Percentiles rank a stretch among this genome's conserved stretches.
Conservation (phyloP, 2,113 vertebrate species). For the Anarhynchus alexandrinus region DNA sequence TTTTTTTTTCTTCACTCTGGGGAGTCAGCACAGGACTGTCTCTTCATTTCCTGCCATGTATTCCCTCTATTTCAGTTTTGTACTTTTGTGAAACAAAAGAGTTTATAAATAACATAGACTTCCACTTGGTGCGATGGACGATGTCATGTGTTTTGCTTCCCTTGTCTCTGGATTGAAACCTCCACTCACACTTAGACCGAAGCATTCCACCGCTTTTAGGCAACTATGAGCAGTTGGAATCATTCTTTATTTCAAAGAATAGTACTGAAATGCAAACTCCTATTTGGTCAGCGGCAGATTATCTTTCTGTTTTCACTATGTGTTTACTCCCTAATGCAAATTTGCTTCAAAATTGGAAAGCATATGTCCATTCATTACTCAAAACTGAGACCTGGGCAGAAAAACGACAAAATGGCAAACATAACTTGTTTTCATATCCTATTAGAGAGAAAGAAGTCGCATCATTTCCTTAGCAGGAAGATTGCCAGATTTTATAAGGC, state of each 20-base stretch:
- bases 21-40: not conserved
- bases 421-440: not conserved
- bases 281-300: not conserved
- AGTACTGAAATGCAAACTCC: not conserved
- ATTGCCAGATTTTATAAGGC: not conserved
- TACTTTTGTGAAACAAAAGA: not conserved
- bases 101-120: not conserved
- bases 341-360: not conserved
- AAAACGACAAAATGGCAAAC: not conserved
- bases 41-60: not conserved
- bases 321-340: not conserved
- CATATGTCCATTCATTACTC: not conserved
- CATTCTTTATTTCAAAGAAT: not conserved
- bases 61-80: not conserved
- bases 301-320: not conserved
- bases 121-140: fast-evolving
- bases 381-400: not conserved
- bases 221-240: not conserved
- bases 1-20: not conserved
- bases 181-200: not conserved
- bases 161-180: not conserved
- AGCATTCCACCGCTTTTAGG: not conserved
- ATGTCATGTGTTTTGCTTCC: not conserved
- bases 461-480: not conserved
- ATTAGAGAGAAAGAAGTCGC: not conserved